phyloP scores from a whole-genome alignment of 2,113 vertebrate genomes.

The Plotosus lineatus region DNA sequence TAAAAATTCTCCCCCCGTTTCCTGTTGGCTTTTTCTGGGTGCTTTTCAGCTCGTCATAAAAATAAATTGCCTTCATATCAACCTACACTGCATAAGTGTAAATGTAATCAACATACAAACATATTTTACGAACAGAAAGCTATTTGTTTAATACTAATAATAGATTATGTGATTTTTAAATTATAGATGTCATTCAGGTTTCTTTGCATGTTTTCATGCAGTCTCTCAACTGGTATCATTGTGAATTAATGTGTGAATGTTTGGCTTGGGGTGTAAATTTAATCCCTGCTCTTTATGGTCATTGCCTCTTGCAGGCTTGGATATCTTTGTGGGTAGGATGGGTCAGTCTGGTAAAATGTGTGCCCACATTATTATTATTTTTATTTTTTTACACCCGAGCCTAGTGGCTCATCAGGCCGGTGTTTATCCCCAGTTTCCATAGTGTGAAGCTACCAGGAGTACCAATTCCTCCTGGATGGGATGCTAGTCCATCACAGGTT shows the following conservation, averaged over 20 bases:
- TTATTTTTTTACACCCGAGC: too few relatives aligned
- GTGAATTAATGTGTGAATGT: not conserved
- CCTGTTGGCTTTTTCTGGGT: not conserved
- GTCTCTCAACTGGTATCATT: constrained; percentile 3
- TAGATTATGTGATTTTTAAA: not conserved
- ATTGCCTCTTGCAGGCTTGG: not conserved
- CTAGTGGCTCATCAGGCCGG: too few relatives aligned
- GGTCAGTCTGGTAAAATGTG: too few relatives aligned
- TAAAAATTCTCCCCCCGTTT: not conserved
- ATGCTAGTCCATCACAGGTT: too few relatives aligned
- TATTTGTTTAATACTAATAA: not conserved
- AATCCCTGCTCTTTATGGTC: constrained; percentile 3
- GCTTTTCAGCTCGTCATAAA: not conserved
- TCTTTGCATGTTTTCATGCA: not conserved
- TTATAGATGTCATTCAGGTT: not conserved
- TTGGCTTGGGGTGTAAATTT: constrained; percentile 21
- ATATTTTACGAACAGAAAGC: too few relatives aligned
- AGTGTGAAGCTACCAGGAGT: too few relatives aligned
- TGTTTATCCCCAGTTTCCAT: too few relatives aligned
- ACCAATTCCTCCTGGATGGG: too few relatives aligned
- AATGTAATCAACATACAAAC: too few relatives aligned
- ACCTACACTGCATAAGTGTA: not conserved
- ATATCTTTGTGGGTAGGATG: not conserved
- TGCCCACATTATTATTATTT: too few relatives aligned
- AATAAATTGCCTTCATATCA: not conserved